Conservation (phyloP, 1,140 invertebrate genomes). For the Heliothis subflexa region DNA sequence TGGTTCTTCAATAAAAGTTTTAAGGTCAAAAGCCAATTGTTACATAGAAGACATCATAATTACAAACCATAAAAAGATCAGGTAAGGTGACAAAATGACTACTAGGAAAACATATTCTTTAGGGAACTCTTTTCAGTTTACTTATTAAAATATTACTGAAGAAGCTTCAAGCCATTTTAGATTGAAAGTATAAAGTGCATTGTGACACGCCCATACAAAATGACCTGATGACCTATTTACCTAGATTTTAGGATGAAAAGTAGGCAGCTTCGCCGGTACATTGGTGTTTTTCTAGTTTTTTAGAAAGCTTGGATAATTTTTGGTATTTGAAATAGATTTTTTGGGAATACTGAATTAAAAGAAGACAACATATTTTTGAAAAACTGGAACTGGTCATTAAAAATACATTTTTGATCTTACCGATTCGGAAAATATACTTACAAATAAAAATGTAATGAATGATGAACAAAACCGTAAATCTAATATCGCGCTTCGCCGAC, state of each 20-base stretch:
- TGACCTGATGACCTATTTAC: slow-evolving; percentile 2
- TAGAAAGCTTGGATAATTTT: background rate
- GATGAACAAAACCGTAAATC: slow-evolving; percentile 10
- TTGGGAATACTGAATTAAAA: background rate
- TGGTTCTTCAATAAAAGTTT: too few relatives aligned
- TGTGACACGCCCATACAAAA: background rate
- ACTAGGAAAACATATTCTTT: too few relatives aligned
- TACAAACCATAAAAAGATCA: too few relatives aligned
- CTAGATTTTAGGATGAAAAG: background rate
- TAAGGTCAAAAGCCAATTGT: too few relatives aligned
- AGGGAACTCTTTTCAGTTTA: too few relatives aligned
- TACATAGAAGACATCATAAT: too few relatives aligned
- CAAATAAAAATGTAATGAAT: background rate
- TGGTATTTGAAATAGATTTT: background rate
- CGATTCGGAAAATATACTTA: too few relatives aligned
- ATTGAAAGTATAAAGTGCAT: background rate
- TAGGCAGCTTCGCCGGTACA: background rate
- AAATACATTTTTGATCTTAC: too few relatives aligned
- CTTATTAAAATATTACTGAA: too few relatives aligned
- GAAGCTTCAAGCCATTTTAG: background rate
- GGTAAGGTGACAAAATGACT: too few relatives aligned
- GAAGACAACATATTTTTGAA: too few relatives aligned
- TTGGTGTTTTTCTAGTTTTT: background rate
- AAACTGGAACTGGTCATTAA: too few relatives aligned
- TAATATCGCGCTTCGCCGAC: slow-evolving; percentile 30